phyloP scores from a whole-genome alignment of 2,113 vertebrate genomes.

The Cyanistes caeruleus region DNA sequence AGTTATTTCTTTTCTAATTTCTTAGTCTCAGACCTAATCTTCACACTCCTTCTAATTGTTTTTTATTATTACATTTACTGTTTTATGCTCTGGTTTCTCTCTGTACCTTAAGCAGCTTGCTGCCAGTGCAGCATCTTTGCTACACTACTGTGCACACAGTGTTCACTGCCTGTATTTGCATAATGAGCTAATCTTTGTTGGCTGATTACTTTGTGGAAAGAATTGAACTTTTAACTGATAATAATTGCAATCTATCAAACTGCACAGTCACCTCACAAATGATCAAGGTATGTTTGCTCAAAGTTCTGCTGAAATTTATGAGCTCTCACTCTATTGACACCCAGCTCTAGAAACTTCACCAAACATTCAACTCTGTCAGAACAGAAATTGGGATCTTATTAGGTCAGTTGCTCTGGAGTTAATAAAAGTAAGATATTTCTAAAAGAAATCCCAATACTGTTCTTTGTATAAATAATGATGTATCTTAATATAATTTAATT shows the following conservation, averaged over 20 bases:
- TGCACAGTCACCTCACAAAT: constrained; percentile 36
- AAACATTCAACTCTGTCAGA: neutral
- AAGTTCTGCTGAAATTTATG: constrained; percentile 55
- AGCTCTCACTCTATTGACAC: neutral
- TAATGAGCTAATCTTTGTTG: constrained; percentile 65
- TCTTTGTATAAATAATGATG: neutral
- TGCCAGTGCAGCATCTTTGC: neutral
- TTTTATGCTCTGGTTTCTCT: neutral
- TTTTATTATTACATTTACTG: constrained; percentile 24
- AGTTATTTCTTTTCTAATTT: constrained; percentile 37
- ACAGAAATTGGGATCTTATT: neutral
- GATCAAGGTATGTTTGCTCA: constrained; percentile 46
- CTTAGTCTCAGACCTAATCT: constrained; percentile 8
- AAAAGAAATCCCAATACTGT: neutral
- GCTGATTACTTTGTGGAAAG: constrained; percentile 68
- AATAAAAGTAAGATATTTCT: neutral
- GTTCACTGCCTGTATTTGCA: constrained; percentile 52
- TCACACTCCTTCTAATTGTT: constrained; percentile 14
- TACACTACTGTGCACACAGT: constrained; percentile 40
- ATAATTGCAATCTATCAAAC: constrained; percentile 71
- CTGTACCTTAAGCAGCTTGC: neutral
- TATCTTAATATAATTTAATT: neutral
- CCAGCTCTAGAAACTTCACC: neutral
- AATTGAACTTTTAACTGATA: constrained; percentile 71
- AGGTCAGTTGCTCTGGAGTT: neutral